Evolutionary conservation across 2,888 invertebrate species (phyloP).

Genomic region (Torymus tubicola): DNA sequence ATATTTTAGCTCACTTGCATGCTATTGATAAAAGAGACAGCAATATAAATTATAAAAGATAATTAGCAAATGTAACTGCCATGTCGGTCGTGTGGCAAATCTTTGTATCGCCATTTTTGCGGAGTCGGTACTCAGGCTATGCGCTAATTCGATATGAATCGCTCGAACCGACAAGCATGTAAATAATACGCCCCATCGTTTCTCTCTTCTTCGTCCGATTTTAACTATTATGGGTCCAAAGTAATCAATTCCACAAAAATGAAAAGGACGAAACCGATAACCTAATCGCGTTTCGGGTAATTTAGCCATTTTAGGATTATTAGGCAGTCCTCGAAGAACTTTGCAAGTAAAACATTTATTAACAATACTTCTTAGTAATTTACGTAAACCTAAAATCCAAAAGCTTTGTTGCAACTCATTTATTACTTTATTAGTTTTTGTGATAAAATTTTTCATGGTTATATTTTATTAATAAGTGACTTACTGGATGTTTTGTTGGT

Average conservation of each 20-base stretch:
- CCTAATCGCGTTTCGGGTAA: not conserved
- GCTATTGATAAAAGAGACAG: too few species aligned
- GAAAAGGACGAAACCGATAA: not conserved
- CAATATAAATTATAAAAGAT: too few species aligned
- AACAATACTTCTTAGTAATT: not conserved
- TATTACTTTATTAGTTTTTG: not conserved
- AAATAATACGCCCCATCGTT: not conserved
- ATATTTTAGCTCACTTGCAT: too few species aligned
- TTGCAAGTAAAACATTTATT: not conserved
- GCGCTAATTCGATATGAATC: not conserved
- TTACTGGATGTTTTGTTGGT: too few species aligned
- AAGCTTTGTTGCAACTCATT: conserved; percentile 2
- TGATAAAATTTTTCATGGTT: conserved; percentile 19
- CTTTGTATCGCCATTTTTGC: not conserved
- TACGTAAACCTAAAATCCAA: conserved; percentile 1
- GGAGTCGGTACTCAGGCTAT: not conserved
- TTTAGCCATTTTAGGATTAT: not conserved
- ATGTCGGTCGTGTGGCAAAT: too few species aligned
- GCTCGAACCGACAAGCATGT: not conserved
- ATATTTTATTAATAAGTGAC: not conserved
- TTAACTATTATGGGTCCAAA: not conserved
- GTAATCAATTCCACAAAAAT: not conserved
- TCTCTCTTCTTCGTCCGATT: not conserved
- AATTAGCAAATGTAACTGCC: too few species aligned
- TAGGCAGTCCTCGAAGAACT: not conserved